These are phyloP conservation scores for Hipposideros armiger DNA, from an alignment of 2,113 vertebrate genomes.

Conservation along the genomic window DNA sequence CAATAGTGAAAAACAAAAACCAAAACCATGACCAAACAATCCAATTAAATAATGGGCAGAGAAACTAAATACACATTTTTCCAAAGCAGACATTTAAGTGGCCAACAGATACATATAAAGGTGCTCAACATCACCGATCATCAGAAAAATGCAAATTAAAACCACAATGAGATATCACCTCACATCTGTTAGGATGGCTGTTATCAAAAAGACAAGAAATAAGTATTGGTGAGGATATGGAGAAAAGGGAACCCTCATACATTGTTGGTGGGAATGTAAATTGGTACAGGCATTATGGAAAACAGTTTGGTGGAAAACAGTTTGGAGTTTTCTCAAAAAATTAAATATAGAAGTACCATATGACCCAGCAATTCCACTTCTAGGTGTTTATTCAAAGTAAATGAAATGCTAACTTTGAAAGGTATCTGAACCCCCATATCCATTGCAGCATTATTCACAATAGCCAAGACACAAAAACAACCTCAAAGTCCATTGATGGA, in stretches of 20 bases:
- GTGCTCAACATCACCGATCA: neutral
- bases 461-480: neutral
- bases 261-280: neutral
- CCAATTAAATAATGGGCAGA: neutral
- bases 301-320: neutral
- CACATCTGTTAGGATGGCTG: neutral
- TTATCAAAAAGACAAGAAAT: neutral
- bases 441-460: neutral
- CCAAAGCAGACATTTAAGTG: neutral
- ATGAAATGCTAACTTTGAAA: neutral
- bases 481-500: neutral
- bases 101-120: neutral
- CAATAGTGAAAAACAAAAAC: neutral
- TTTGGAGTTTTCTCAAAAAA: neutral
- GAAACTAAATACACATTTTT: neutral
- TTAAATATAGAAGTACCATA: neutral
- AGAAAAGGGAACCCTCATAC: neutral
- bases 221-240: neutral
- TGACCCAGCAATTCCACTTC: neutral
- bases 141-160: neutral
- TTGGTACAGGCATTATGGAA: neutral
- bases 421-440: neutral
- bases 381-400: neutral
- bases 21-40: neutral
- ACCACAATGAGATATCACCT: neutral